A percentile compares a stretch with the other conserved stretches of the same genome.
Conservation (phyloP, 2,113 vertebrate genomes). For the Columba janthina region DNA sequence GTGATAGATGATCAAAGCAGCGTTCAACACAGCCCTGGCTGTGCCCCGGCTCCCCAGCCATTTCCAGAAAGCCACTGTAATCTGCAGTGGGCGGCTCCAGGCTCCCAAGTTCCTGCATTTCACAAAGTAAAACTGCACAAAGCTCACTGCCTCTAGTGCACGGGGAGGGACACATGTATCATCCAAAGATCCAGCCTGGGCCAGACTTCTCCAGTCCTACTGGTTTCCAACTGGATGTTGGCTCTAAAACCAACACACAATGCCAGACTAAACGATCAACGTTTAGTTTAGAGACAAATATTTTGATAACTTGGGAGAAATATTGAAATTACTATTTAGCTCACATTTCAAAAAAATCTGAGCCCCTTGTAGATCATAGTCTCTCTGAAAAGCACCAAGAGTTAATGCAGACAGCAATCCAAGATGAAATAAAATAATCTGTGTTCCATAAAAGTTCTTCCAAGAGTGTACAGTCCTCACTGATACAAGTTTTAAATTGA, state of each 20-base stretch:
- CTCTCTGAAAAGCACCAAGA: not conserved
- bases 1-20: not conserved
- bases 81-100: not conserved
- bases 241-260: not conserved
- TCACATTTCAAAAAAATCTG: not conserved
- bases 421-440: not conserved
- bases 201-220: not conserved
- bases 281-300: not conserved
- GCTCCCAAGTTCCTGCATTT: not conserved
- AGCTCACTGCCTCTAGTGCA: not conserved
- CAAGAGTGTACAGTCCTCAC: not conserved
- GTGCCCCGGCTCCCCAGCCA: not conserved
- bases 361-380: not conserved
- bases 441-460: not conserved
- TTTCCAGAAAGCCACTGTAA: not conserved
- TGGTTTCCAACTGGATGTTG: not conserved
- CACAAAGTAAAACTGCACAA: not conserved
- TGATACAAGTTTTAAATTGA: not conserved
- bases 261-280: too few species aligned
- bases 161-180: accelerated
- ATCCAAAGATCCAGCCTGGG: not conserved
- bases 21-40: not conserved
- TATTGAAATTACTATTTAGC: not conserved
- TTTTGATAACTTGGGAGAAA: not conserved
- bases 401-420: not conserved